Conservation (phyloP, 2,888 invertebrate genomes). For the Sminthurinus aureus region DNA sequence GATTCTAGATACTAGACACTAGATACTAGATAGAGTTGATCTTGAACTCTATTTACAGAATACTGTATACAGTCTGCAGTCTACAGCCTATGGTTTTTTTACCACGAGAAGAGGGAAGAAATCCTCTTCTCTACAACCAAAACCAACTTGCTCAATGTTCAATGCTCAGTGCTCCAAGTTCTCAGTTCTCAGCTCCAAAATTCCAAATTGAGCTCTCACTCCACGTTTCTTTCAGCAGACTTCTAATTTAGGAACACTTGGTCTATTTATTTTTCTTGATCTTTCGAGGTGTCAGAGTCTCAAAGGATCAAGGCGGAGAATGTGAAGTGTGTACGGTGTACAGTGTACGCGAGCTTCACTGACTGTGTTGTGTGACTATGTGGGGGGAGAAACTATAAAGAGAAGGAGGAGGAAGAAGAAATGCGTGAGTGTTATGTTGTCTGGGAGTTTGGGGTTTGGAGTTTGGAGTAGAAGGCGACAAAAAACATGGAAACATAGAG, state of each 20-base stretch:
- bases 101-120: no score
- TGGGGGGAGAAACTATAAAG: constrained; percentile 1
- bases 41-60: no score
- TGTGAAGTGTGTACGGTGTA: no score
- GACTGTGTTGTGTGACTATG: not conserved
- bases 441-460: no score
- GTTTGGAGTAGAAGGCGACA: not conserved
- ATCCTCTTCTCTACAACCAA: no score
- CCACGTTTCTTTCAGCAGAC: constrained; percentile 7
- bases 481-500: constrained; percentile 15
- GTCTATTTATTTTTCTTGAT: constrained; percentile 33
- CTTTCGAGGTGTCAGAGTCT: constrained; percentile 26
- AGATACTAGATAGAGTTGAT: no score
- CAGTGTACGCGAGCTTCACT: no score
- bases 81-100: no score
- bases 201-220: not conserved
- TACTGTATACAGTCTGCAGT: no score
- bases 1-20: no score
- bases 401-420: constrained; percentile 11
- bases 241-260: constrained; percentile 34
- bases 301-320: constrained; percentile 31
- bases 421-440: not conserved
- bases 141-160: no score
- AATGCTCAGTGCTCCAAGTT: no score
- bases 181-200: not conserved